Percentiles rank a stretch among this genome's conserved stretches.
phyloP scores from a whole-genome alignment of 1,140 invertebrate genomes.

The Apocrypta bakeri region DNA sequence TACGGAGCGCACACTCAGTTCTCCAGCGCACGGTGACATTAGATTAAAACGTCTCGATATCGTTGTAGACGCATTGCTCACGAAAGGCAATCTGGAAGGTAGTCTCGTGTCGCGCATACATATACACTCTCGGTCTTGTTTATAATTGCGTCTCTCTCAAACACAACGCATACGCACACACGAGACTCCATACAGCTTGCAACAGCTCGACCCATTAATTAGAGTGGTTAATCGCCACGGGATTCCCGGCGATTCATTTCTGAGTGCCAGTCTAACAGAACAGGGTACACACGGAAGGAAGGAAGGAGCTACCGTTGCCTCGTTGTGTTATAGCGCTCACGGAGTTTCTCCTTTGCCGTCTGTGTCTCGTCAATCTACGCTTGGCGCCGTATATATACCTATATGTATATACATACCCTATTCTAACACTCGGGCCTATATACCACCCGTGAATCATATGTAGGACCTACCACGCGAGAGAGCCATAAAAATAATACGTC shows the following conservation, averaged over 20 bases:
- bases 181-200: no score
- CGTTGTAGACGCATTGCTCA: not conserved
- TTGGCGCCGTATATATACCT: not conserved
- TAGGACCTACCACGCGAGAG: conserved; percentile 4
- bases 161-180: not conserved
- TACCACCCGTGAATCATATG: conserved; percentile 43
- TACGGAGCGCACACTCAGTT: not conserved
- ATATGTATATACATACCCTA: not conserved
- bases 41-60: conserved; percentile 33
- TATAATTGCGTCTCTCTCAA: conserved; percentile 26
- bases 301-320: not conserved
- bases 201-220: conserved; percentile 33
- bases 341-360: no score
- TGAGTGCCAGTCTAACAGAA: not conserved
- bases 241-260: conserved; percentile 42
- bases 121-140: not conserved
- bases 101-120: not conserved
- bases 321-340: no score
- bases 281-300: not conserved
- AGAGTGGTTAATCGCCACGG: conserved; percentile 24
- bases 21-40: not conserved
- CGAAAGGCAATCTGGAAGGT: not conserved
- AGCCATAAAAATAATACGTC: conserved; percentile 36
- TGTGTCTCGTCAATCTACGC: not conserved
- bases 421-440: no score